phyloP scores from a whole-genome alignment of 2,797 vertebrate genomes.

The Tauraco hartlaubi region DNA sequence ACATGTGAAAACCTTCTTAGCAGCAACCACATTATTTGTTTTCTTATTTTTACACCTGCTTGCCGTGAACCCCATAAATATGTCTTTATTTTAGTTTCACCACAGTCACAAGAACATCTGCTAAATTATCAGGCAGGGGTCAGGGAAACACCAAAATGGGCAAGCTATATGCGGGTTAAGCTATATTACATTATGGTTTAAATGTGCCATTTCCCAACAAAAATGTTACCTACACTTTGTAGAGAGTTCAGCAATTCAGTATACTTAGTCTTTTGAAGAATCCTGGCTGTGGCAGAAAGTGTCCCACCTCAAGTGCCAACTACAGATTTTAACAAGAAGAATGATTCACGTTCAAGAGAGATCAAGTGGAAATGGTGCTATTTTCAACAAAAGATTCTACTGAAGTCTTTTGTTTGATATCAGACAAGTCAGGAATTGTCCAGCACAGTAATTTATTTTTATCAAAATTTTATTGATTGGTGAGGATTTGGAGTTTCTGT shows the following conservation, averaged over 20 bases:
- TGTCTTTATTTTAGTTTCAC: slow-evolving; percentile 77
- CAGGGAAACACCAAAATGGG: slow-evolving; percentile 53
- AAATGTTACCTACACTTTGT: slow-evolving; percentile 73
- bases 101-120: slow-evolving; percentile 73
- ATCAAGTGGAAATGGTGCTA: slow-evolving; percentile 88
- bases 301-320: slow-evolving; percentile 72
- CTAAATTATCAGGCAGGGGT: slow-evolving; percentile 55
- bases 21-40: slow-evolving; percentile 74
- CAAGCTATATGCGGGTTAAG: slow-evolving; percentile 36
- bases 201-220: slow-evolving; percentile 75
- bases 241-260: slow-evolving; percentile 53
- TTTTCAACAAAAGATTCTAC: slow-evolving; percentile 75
- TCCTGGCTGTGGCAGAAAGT: slow-evolving; percentile 48
- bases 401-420: slow-evolving; percentile 54
- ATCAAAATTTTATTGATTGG: slow-evolving; percentile 41
- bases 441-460: slow-evolving; percentile 74
- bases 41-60: slow-evolving; percentile 87
- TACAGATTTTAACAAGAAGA: background rate
- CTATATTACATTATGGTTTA: background rate
- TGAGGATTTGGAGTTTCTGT: slow-evolving; percentile 51
- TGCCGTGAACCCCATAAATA: slow-evolving; percentile 79
- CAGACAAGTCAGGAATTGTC: slow-evolving; percentile 44
- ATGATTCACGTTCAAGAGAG: slow-evolving; percentile 22
- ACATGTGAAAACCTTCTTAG: slow-evolving; percentile 92
- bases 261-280: slow-evolving; percentile 39